phyloP scores from a whole-genome alignment of 2,888 invertebrate species.

The Tanytarsus gracilentus region DNA sequence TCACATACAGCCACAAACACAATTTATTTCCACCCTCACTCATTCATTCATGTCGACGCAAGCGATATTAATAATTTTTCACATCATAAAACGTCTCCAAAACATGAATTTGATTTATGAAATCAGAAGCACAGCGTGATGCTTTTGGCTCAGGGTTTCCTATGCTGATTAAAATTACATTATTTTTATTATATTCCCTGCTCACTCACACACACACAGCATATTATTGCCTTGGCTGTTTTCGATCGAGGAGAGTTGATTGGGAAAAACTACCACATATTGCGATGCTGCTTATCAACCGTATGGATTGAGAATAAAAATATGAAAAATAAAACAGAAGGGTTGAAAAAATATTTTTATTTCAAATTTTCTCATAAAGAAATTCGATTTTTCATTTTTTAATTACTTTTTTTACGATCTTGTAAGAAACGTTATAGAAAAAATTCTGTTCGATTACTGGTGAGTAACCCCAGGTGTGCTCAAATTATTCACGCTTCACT shows the following conservation, averaged over 20 bases:
- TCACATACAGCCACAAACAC: neutral
- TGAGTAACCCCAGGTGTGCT: constrained; percentile 19
- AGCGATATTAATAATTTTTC: constrained; percentile 12
- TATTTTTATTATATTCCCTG: constrained; percentile 15
- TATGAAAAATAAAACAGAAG: neutral
- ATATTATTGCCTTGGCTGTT: constrained; percentile 3
- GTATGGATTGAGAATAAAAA: neutral
- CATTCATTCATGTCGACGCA: no score
- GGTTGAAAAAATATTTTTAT: constrained; percentile 12
- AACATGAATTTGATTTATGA: constrained; percentile 26
- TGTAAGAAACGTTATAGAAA: no score
- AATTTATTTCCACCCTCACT: neutral
- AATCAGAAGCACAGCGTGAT: constrained; percentile 18
- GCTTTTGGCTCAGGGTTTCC: neutral
- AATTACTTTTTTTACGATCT: no score
- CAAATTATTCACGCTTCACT: constrained; percentile 7
- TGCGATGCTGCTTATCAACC: constrained; percentile 22
- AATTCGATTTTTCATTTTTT: no score
- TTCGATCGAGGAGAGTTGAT: neutral
- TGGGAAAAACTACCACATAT: constrained; percentile 22
- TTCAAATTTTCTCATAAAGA: no score
- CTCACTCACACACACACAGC: no score
- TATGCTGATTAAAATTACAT: constrained; percentile 26
- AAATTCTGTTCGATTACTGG: no score
- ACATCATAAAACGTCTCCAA: constrained; percentile 26